Percentiles rank a stretch among this genome's conserved stretches.
phyloP scores from a whole-genome alignment of 2,888 invertebrate genomes.

The Hylaea fasciaria region DNA sequence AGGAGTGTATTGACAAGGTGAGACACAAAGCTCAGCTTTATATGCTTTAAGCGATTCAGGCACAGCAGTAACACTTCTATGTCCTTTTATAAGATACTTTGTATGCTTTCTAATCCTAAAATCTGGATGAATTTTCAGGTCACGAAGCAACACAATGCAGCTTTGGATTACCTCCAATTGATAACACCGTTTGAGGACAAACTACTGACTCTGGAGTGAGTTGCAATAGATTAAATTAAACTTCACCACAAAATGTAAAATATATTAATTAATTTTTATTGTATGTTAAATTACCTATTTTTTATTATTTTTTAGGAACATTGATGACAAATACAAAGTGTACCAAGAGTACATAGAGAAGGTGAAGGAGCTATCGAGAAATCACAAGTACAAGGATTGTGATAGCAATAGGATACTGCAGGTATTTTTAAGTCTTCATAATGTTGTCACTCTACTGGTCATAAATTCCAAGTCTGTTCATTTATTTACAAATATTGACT shows the following conservation, averaged over 20 bases:
- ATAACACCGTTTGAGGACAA: slow-evolving; percentile 76
- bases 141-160: slow-evolving; percentile 70
- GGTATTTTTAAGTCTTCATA: slow-evolving; percentile 60
- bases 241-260: too few species aligned
- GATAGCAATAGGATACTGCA: slow-evolving; percentile 72
- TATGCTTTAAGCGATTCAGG: too few species aligned
- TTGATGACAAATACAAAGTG: slow-evolving; percentile 67
- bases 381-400: slow-evolving; percentile 68
- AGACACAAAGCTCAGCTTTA: too few species aligned
- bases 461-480: too few species aligned
- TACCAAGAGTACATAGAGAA: slow-evolving; percentile 74
- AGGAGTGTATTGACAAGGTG: too few species aligned
- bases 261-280: not conserved
- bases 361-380: slow-evolving; percentile 64
- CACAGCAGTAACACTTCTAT: too few species aligned
- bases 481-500: too few species aligned
- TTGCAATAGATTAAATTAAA: slow-evolving; percentile 24
- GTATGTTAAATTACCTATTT: not conserved
- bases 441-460: too few species aligned
- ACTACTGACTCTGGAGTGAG: slow-evolving; percentile 73
- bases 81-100: too few species aligned
- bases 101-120: not conserved
- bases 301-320: slow-evolving; percentile 53
- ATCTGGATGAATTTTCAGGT: slow-evolving; percentile 59
- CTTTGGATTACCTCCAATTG: slow-evolving; percentile 69